phyloP scores from a whole-genome alignment of 2,888 invertebrate genomes.

The Cataglyphis livida region DNA sequence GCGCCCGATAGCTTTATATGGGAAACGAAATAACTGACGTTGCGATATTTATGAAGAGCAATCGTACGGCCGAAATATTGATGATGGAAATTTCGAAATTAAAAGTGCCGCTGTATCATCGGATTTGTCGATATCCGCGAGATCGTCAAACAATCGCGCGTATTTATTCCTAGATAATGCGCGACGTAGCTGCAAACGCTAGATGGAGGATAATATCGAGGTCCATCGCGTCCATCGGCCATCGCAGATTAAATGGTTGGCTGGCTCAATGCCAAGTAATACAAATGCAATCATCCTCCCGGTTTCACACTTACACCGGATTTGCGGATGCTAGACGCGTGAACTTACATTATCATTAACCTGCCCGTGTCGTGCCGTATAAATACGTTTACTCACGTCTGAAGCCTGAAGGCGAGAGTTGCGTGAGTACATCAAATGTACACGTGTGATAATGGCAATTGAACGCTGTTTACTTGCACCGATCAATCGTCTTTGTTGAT shows the following conservation, averaged over 20 bases:
- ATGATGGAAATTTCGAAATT: constrained; percentile 27
- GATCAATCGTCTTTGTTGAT: constrained; percentile 67
- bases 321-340: constrained; percentile 66
- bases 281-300: constrained; percentile 9
- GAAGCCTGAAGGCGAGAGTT: constrained; percentile 55
- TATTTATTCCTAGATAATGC: constrained; percentile 15
- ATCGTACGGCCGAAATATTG: constrained; percentile 11
- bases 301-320: constrained; percentile 41
- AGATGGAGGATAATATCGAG: constrained; percentile 11
- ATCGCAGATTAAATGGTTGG: constrained; percentile 44
- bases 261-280: constrained; percentile 65
- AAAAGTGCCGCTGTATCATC: not conserved
- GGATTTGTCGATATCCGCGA: not conserved
- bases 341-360: constrained; percentile 79
- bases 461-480: constrained; percentile 68
- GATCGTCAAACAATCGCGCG: not conserved
- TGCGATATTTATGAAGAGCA: constrained; percentile 37
- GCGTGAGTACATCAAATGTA: constrained; percentile 69
- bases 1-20: not conserved
- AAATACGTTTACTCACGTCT: constrained; percentile 66
- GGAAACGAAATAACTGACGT: constrained; percentile 23
- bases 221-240: constrained; percentile 37
- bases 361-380: constrained; percentile 49
- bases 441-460: constrained; percentile 69
- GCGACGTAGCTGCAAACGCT: not conserved